Evolutionary conservation across 2,888 invertebrate genomes (phyloP).

Genomic region (Coleophora flavipennella): DNA sequence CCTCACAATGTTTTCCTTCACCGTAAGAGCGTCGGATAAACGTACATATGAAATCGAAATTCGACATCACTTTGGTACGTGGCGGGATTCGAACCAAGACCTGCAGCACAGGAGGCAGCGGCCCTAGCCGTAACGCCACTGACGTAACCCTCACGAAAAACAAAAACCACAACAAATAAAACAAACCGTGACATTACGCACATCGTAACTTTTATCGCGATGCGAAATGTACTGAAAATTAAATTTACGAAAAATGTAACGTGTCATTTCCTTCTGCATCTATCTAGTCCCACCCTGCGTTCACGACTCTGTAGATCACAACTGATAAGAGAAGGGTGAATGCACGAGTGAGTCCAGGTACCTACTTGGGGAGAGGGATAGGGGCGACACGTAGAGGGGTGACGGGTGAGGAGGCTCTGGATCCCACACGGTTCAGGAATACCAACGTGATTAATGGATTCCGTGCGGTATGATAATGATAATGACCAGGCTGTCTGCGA

Average conservation of each 20-base stretch:
- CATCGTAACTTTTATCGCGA: conserved; percentile 7
- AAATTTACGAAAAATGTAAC: conserved; percentile 23
- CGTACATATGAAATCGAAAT: too few relatives aligned
- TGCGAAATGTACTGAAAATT: conserved; percentile 11
- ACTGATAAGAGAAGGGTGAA: conserved; percentile 69
- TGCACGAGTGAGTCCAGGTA: conserved; percentile 67
- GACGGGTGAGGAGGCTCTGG: conserved; percentile 10
- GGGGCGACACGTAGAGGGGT: conserved; percentile 18
- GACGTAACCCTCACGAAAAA: too few relatives aligned
- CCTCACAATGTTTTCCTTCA: too few relatives aligned
- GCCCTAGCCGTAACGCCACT: too few relatives aligned
- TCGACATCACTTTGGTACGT: too few relatives aligned
- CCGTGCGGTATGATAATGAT: conserved; percentile 59
- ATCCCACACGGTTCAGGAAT: conserved; percentile 42
- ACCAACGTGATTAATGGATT: conserved; percentile 69
- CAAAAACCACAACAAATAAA: neutral
- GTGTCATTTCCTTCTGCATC: conserved; percentile 37
- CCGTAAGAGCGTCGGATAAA: too few relatives aligned
- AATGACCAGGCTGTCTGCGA: conserved; percentile 55
- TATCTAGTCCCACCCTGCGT: conserved; percentile 42
- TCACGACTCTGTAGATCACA: conserved; percentile 47
- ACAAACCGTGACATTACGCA: conserved; percentile 1
- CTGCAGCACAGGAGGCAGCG: too few relatives aligned
- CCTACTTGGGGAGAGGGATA: conserved; percentile 40
- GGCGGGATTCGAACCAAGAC: too few relatives aligned